These are phyloP conservation scores for Zoanthus sociatus DNA, from an alignment of 92 coral and sea anemone species.

Conservation along the genomic window DNA sequence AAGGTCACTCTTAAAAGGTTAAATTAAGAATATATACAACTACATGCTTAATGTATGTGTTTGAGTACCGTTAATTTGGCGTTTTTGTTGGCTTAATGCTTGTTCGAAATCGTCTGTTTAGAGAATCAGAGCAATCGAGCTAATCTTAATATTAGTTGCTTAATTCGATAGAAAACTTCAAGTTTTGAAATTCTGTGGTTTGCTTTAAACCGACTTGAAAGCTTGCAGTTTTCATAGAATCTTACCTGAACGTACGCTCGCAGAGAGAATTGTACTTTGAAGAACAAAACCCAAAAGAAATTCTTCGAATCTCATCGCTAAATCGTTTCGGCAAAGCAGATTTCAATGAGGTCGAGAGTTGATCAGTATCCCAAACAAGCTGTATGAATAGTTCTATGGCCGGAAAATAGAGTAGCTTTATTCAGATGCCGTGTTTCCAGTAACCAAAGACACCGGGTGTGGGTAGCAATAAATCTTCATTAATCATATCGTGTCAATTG, in stretches of 20 bases:
- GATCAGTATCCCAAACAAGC: slow-evolving; percentile 15
- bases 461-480: slow-evolving; percentile 50
- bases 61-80: neutral
- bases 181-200: neutral
- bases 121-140: neutral
- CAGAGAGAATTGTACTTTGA: neutral
- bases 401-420: slow-evolving; percentile 39
- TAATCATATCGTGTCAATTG: slow-evolving; percentile 37
- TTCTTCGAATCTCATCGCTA: neutral
- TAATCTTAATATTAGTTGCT: neutral
- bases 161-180: neutral
- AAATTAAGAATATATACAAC: too few species aligned
- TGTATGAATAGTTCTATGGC: slow-evolving; percentile 8
- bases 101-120: neutral
- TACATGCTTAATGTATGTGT: neutral
- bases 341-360: neutral
- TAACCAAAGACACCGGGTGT: slow-evolving; percentile 42
- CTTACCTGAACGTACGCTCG: slow-evolving; percentile 14
- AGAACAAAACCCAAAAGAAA: neutral
- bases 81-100: neutral
- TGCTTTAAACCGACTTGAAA: neutral
- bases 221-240: too few species aligned
- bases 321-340: neutral
- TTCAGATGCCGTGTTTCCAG: slow-evolving; percentile 23
- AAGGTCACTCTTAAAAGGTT: too few species aligned